Base-by-base conservation (phyloP, 2,797 vertebrate genomes). In the Vireo griseus region DNA sequence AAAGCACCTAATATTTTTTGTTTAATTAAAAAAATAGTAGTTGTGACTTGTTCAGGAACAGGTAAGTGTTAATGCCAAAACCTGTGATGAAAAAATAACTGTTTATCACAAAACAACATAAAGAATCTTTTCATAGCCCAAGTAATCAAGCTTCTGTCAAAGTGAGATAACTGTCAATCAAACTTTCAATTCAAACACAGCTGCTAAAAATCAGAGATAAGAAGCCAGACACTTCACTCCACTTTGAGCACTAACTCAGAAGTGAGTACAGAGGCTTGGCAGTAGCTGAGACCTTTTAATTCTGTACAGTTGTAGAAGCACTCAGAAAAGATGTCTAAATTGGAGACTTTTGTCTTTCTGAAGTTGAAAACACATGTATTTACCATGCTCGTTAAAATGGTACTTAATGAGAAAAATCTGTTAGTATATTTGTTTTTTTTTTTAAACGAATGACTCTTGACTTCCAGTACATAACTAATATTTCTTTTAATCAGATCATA, bases 141-240 rank as follows among this genome's bases (percentile, higher is more conserved):
- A 73, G 79, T 86, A 96, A 86, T 94, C 65, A 95, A 80, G 19
- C 54, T 78, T 75, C 78, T 72, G 40, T 88, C 68, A 86, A 91
- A 84, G 74, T 76, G 45, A 86, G 66, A 78, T 84, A 80, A 92
- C 84, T 85, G 69, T 90, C 86, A 94, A 79, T 90, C 75, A 90
- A 83, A 48, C 20, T 92, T 63, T 66, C 33, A 86, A 55, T 76
- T 93, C 66, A 93, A 93, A 85, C 48, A 79, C 88, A 92, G 75
- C 55, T 86, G 76, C n/a, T 86, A 52, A 94, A 90, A 90, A 81
- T 91, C 73, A 69, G 66, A 72, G 40, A 47, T 21, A 51, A 75
- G 62, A 89, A 89, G 35, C 7, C 50, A 88, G 42, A 61, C 35
- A 87, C 45, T 86, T 89, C 67, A 67, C 40, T 82, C 12, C 19